Evolutionary conservation across 2,888 invertebrate genomes (phyloP).

Genomic region (Uloborus plumipes): DNA sequence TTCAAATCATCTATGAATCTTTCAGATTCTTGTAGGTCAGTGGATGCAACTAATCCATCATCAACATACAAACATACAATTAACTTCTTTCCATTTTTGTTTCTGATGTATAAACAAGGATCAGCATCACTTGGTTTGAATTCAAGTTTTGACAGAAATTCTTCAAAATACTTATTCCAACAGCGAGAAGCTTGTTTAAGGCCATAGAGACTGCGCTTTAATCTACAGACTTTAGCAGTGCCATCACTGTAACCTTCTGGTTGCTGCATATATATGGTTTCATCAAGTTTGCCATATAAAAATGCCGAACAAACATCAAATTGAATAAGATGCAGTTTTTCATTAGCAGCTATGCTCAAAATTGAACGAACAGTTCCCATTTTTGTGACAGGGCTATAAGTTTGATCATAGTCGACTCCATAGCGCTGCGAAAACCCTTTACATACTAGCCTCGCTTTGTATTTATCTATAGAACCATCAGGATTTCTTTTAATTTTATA

Average conservation of each 20-base stretch:
- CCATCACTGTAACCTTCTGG: slow-evolving; percentile 39
- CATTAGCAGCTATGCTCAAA: slow-evolving; percentile 15
- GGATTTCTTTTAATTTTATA: slow-evolving; percentile 54
- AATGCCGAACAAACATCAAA: slow-evolving; percentile 17
- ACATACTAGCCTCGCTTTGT: slow-evolving; percentile 10
- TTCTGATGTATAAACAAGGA: slow-evolving; percentile 17
- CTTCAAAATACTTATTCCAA: slow-evolving; percentile 43
- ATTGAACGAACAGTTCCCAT: slow-evolving; percentile 15
- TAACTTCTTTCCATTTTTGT: slow-evolving; percentile 16
- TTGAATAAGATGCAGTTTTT: slow-evolving; percentile 20
- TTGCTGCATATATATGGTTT: slow-evolving; percentile 20
- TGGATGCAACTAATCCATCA: slow-evolving; percentile 36
- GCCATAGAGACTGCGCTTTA: slow-evolving; percentile 51
- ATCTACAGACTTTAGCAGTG: slow-evolving; percentile 31
- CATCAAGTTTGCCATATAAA: slow-evolving; percentile 11
- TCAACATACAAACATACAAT: slow-evolving; percentile 27
- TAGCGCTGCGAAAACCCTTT: slow-evolving; percentile 36
- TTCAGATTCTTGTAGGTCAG: slow-evolving; percentile 12
- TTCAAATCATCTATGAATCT: slow-evolving; percentile 20
- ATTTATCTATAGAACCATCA: slow-evolving; percentile 31
- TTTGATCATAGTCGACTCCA: slow-evolving; percentile 6
- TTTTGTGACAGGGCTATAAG: slow-evolving; percentile 19
- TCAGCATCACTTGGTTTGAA: slow-evolving; percentile 40
- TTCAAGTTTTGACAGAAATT: slow-evolving; percentile 23
- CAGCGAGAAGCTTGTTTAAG: slow-evolving; percentile 54